Evolutionary conservation across 2,113 vertebrate genomes (phyloP), one percentile per base, ranked within the genome.

Genomic region (Scytalopus superciliaris): DNA sequence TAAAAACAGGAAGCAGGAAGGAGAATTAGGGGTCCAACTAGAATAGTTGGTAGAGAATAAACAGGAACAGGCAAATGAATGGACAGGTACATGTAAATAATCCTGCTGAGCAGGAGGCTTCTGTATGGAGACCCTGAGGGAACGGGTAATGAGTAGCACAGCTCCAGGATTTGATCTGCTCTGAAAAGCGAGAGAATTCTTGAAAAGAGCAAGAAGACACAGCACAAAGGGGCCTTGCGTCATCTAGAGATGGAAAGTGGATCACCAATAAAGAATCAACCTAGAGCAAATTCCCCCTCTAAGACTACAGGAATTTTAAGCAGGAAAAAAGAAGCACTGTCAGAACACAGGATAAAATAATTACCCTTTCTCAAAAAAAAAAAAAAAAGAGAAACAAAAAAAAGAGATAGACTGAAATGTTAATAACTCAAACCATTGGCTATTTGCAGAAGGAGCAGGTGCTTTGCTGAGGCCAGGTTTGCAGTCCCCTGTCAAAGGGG

Each of bases 401-500:
- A 77, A 39, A 68, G 30, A n/a, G 11, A n/a, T n/a, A n/a, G n/a
- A 52, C 45, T 52, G 37, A 75, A 82, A 76, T 55, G 39, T 53
- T 76, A 76, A 62, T 31, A 21, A 60, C 25, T 55, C 16, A 31
- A 73, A 81, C 37, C 56, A 35, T 0, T 62, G 24, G 17, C 57
- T 0, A 3, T 35, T 69, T 62, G 40, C 25, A 69, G 82, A 89
- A 83, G 21, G 21, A 62, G 70, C 40, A 49, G 40, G 40, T 69
- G 40, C n/a, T 69, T 55, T 68, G 79, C 63, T 47, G 24, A 62
- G 24, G 45, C 40, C 47, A 68, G 30, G 28, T 68, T 68, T 82
- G 30, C 39, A 53, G 3, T 7, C 19, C 10, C 9, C 40, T 40
- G 3, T 19, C 4, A 10, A 62, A 62, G 0, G 1, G 19, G 39